These are phyloP conservation scores for Hoplostethus mediterraneus DNA, from an alignment of 2,797 vertebrate species.

Conservation along the genomic window DNA sequence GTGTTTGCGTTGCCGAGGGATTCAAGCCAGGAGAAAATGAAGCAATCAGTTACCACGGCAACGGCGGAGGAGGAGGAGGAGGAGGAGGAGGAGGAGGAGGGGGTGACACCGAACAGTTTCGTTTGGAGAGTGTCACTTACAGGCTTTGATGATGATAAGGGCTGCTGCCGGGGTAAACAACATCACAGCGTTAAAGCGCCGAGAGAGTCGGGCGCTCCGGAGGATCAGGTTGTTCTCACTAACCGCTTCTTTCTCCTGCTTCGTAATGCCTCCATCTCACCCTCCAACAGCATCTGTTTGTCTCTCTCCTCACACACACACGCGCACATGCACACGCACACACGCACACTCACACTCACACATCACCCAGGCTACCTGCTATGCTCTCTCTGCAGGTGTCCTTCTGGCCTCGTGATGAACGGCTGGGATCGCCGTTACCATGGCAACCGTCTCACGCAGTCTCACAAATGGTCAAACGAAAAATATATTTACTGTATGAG, in stretches of 20 bases:
- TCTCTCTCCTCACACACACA: background rate
- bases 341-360: background rate
- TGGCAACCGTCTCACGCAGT: slow-evolving; percentile 62
- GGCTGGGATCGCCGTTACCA: slow-evolving; percentile 44
- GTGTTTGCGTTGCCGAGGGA: slow-evolving; percentile 49
- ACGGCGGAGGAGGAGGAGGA: slow-evolving; percentile 36
- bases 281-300: slow-evolving; percentile 28
- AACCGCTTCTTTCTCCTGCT: slow-evolving; percentile 17
- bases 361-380: slow-evolving; percentile 46
- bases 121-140: slow-evolving; percentile 71
- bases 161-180: slow-evolving; percentile 73
- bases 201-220: slow-evolving; percentile 54
- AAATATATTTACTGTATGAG: background rate
- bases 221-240: slow-evolving; percentile 43
- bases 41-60: slow-evolving; percentile 74
- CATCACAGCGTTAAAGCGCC: slow-evolving; percentile 50
- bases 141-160: slow-evolving; percentile 73
- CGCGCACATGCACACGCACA: slow-evolving; percentile 2
- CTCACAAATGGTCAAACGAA: slow-evolving; percentile 13
- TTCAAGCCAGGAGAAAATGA: slow-evolving; percentile 44
- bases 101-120: slow-evolving; percentile 33
- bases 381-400: slow-evolving; percentile 49
- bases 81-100: background rate
- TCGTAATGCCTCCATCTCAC: background rate
- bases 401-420: slow-evolving; percentile 55